These are phyloP conservation scores for Tetragnatha versicolor DNA, from an alignment of 1,140 invertebrate species.

Conservation along the genomic window DNA sequence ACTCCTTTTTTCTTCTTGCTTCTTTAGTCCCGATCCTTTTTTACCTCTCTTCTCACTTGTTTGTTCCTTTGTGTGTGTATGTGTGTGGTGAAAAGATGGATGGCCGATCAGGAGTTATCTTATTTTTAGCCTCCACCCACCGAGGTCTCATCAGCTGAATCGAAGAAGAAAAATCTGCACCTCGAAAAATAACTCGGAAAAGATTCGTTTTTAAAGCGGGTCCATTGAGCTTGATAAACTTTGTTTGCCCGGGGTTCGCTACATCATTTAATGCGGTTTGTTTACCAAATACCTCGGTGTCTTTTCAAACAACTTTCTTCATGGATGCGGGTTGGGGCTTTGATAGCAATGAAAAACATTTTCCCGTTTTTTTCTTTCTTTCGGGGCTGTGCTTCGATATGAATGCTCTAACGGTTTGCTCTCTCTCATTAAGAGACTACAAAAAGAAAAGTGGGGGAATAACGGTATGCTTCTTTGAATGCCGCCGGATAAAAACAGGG, in stretches of 20 bases:
- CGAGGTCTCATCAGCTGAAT: conserved; percentile 38
- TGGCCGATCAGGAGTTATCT: conserved; percentile 40
- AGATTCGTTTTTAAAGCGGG: too few species aligned
- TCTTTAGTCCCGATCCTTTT: conserved; percentile 6
- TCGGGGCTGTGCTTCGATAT: too few species aligned
- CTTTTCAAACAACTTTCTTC: background rate
- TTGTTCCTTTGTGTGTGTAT: conserved; percentile 47
- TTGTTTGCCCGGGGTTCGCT: background rate
- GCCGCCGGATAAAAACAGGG: too few species aligned
- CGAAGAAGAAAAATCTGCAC: conserved; percentile 22
- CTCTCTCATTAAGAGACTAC: too few species aligned
- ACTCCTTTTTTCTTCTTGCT: conserved; percentile 47
- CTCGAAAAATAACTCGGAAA: conserved; percentile 43
- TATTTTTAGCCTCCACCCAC: conserved; percentile 39
- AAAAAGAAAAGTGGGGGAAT: too few species aligned
- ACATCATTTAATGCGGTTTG: conserved; percentile 26
- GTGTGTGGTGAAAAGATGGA: conserved; percentile 39
- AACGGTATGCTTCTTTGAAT: too few species aligned
- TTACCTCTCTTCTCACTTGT: conserved; percentile 43
- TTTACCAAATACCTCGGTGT: background rate
- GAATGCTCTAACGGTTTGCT: too few species aligned
- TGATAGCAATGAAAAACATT: too few species aligned
- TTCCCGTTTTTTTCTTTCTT: too few species aligned
- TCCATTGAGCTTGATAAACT: conserved; percentile 33
- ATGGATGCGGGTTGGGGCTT: background rate